Evolutionary conservation across 1,140 invertebrate species (phyloP).

Genomic region (Neodiprion pinetum): DNA sequence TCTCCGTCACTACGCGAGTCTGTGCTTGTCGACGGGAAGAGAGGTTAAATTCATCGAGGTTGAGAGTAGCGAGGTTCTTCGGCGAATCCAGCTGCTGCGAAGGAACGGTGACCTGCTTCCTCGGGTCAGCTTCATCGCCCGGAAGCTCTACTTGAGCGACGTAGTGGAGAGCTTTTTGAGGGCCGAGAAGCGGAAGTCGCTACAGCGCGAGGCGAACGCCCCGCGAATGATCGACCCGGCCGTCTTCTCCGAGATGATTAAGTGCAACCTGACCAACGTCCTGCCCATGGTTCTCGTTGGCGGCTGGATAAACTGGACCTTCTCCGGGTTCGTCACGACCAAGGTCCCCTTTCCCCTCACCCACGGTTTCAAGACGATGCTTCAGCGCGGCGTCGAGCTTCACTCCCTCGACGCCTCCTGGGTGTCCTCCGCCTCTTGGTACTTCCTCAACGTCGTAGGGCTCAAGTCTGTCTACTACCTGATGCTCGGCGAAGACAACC

Average conservation of each 20-base stretch:
- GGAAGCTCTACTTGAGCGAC: no score
- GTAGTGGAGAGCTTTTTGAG: no score
- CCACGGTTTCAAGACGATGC: conserved; percentile 81
- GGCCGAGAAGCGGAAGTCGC: no score
- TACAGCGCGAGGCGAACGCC: no score
- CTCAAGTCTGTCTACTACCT: conserved; percentile 78
- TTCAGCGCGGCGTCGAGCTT: conserved; percentile 79
- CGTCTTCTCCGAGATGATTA: conserved; percentile 71
- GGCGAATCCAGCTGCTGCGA: no score
- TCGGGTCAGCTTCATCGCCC: no score
- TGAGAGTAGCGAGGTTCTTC: no score
- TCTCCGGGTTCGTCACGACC: conserved; percentile 83
- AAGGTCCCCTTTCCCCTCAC: conserved; percentile 83
- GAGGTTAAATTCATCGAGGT: no score
- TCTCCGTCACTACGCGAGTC: conserved; percentile 63
- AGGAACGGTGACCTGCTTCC: no score
- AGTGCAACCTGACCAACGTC: conserved; percentile 80
- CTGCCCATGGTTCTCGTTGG: conserved; percentile 80
- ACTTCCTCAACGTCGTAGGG: conserved; percentile 84
- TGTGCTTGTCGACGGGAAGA: no score
- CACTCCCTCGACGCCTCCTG: conserved; percentile 78
- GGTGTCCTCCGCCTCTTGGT: conserved; percentile 84
- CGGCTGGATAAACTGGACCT: conserved; percentile 87
- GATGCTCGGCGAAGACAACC: conserved; percentile 80
- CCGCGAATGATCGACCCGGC: no score